Percentiles rank a stretch among this genome's conserved stretches.
Evolutionary conservation across 2,113 vertebrate genomes (phyloP).

Genomic region (Ceuthmochares aereus): DNA sequence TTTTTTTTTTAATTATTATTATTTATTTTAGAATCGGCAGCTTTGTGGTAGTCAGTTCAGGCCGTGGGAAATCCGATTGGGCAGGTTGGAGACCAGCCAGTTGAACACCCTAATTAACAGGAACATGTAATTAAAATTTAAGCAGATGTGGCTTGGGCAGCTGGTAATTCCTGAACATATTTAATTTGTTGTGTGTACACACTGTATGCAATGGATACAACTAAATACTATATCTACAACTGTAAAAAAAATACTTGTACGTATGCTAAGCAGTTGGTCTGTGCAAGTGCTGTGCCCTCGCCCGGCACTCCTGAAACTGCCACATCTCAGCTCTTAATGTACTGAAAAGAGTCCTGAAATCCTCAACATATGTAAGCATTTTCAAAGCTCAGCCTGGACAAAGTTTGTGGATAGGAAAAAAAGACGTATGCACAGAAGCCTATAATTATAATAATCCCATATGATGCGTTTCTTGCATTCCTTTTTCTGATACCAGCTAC

Average conservation of each 20-base stretch:
- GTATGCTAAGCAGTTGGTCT: conserved; percentile 3
- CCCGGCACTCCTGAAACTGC: background rate
- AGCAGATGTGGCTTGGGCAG: conserved; percentile 58
- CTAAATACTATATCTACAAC: background rate
- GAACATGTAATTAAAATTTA: conserved; percentile 15
- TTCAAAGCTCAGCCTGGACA: background rate
- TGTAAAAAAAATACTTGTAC: background rate
- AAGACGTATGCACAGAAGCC: background rate
- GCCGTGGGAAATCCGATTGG: fast-evolving
- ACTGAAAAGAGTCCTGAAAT: background rate
- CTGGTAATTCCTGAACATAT: background rate
- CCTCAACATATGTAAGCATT: background rate
- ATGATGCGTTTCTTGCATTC: background rate
- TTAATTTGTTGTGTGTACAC: background rate
- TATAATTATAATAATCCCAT: background rate
- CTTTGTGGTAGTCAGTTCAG: background rate
- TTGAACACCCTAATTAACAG: background rate
- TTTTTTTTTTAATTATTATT: background rate
- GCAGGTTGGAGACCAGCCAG: background rate
- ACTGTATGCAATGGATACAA: background rate
- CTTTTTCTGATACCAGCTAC: background rate
- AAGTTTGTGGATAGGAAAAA: background rate
- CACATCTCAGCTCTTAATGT: background rate
- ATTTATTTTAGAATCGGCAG: background rate
- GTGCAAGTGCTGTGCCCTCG: background rate